Evolutionary conservation across 2,797 vertebrate species (phyloP).

Genomic region (Galagoides demidoff): DNA sequence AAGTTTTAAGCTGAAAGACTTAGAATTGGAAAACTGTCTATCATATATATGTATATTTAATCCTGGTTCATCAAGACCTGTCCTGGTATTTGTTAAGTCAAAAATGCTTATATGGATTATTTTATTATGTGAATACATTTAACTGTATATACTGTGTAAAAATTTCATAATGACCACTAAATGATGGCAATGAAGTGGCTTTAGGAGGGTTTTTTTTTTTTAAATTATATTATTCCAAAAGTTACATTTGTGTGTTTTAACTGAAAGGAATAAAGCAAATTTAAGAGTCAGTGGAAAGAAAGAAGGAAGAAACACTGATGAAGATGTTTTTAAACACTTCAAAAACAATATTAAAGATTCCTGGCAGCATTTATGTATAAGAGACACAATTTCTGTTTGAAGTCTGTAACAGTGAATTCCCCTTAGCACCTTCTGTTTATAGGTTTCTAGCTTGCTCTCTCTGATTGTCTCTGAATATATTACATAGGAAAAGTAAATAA

Average conservation of each 20-base stretch:
- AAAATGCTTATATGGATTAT: slow-evolving; percentile 31
- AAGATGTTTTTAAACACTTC: slow-evolving; percentile 47
- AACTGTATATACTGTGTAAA: slow-evolving; percentile 31
- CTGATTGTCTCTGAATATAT: slow-evolving; percentile 72
- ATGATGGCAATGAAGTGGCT: background rate
- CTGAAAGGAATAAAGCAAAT: slow-evolving; percentile 42
- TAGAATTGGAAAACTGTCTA: slow-evolving; percentile 39
- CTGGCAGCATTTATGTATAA: slow-evolving; percentile 38
- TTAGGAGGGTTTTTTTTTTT: slow-evolving; percentile 1
- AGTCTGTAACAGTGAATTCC: slow-evolving; percentile 57
- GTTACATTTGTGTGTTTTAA: slow-evolving; percentile 47
- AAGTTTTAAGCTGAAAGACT: slow-evolving; percentile 58
- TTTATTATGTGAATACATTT: slow-evolving; percentile 23
- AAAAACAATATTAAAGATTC: slow-evolving; percentile 25
- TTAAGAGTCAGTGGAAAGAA: slow-evolving; percentile 44
- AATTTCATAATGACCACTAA: slow-evolving; percentile 20
- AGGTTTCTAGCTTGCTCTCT: slow-evolving; percentile 55
- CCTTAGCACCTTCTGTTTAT: slow-evolving; percentile 66
- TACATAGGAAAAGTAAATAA: slow-evolving; percentile 59
- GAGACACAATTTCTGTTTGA: slow-evolving; percentile 56
- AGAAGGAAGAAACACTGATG: slow-evolving; percentile 36
- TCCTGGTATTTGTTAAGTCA: slow-evolving; percentile 26
- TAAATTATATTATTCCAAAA: slow-evolving; percentile 42
- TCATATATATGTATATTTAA: background rate
- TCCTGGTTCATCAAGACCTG: background rate